A percentile compares a stretch with the other conserved stretches of the same genome.
Conservation (phyloP, 2,113 vertebrate species). For the Chamaea fasciata region DNA sequence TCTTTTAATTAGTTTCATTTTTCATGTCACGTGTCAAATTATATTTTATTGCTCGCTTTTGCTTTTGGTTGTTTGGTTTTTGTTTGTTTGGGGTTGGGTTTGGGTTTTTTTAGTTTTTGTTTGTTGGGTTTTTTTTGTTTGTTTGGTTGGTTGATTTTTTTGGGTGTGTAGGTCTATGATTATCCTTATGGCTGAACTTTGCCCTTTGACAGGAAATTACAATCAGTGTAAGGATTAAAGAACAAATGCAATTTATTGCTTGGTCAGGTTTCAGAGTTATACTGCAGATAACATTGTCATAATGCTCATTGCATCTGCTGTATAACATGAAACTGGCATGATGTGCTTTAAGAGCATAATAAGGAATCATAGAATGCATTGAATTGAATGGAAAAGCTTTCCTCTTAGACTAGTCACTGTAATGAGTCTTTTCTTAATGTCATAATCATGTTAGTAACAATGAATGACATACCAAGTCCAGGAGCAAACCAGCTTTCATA, state of each 20-base stretch:
- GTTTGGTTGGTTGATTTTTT: neutral
- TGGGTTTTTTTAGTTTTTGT: neutral
- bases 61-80: neutral
- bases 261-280: neutral
- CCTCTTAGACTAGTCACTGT: neutral
- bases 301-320: neutral
- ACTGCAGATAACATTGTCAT: neutral
- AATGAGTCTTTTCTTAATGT: neutral
- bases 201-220: neutral
- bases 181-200: neutral
- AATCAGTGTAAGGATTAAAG: neutral
- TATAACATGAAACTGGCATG: neutral
- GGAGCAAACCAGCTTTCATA: neutral
- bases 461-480: neutral
- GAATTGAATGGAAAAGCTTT: neutral
- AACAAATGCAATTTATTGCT: neutral
- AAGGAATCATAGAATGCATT: neutral
- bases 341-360: neutral
- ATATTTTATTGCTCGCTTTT: accelerated
- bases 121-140: neutral
- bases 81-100: neutral
- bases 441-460: neutral
- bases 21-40: neutral
- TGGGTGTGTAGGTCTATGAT: neutral
- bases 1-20: neutral